These are phyloP conservation scores for Leptopilina syphax DNA, from an alignment of 2,888 invertebrate species.

Conservation along the genomic window DNA sequence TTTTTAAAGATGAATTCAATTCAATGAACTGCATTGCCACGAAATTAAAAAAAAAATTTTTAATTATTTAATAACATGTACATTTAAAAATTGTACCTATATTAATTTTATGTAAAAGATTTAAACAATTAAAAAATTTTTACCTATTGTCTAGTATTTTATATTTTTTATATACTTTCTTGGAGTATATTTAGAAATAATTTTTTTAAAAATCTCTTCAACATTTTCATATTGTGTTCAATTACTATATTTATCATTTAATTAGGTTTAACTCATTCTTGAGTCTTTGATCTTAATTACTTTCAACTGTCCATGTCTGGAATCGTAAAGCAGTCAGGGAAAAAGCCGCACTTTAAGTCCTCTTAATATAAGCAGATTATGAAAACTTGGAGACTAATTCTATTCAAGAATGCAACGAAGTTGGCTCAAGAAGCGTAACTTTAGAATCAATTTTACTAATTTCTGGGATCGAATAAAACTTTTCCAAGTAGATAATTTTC, in stretches of 20 bases:
- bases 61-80: no score
- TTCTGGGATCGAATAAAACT: conserved; percentile 12
- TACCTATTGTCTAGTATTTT: no score
- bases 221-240: background rate
- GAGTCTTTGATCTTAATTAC: conserved; percentile 10
- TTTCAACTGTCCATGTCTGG: conserved; percentile 5
- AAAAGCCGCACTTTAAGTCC: conserved; percentile 12
- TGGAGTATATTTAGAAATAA: no score
- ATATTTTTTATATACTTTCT: background rate
- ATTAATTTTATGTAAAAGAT: no score
- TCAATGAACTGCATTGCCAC: no score
- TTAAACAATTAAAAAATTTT: no score
- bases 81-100: no score
- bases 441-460: conserved; percentile 33
- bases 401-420: conserved; percentile 25
- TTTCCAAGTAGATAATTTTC: background rate
- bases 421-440: conserved; percentile 27
- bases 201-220: background rate
- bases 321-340: conserved; percentile 7
- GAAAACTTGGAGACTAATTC: conserved; percentile 38
- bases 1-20: no score
- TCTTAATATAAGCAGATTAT: conserved; percentile 36
- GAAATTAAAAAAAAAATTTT: no score
- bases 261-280: background rate
- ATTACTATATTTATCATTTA: background rate